These are phyloP conservation scores for Agrochola circellaris DNA, from an alignment of 2,888 invertebrate genomes.

Conservation along the genomic window DNA sequence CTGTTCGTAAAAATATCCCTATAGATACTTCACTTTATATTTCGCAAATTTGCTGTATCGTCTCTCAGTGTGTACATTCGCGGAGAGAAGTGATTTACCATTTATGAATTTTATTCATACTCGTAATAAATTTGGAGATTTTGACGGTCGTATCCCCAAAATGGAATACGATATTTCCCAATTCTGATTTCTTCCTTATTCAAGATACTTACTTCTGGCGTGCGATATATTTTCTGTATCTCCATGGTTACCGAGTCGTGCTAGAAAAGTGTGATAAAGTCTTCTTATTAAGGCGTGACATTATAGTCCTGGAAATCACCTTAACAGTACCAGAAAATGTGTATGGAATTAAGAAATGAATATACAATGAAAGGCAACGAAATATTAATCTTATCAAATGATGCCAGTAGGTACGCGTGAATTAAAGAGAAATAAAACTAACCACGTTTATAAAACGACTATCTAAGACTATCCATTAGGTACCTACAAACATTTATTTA, in stretches of 20 bases:
- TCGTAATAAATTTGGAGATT: conserved; percentile 66
- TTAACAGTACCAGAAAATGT: background rate
- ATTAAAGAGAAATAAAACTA: background rate
- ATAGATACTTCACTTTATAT: conserved; percentile 16
- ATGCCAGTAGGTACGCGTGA: background rate
- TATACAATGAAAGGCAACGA: background rate
- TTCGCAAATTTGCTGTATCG: conserved; percentile 26
- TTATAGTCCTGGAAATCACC: background rate
- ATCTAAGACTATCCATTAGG: background rate
- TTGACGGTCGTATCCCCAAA: conserved; percentile 60
- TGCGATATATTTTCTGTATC: conserved; percentile 21
- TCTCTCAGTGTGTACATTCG: conserved; percentile 48
- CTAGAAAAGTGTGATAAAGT: background rate
- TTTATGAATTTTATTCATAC: conserved; percentile 66
- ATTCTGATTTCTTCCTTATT: conserved; percentile 45
- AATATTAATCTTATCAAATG: background rate
- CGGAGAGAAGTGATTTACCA: conserved; percentile 61
- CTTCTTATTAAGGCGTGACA: background rate
- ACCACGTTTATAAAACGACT: background rate
- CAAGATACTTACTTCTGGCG: conserved; percentile 40
- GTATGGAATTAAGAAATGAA: background rate
- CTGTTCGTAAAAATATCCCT: conserved; percentile 19
- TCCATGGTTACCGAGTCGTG: background rate
- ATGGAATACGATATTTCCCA: conserved; percentile 65
- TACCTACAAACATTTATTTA: background rate